Conservation (phyloP, 2,797 vertebrate genomes). For the Squalus acanthias region DNA sequence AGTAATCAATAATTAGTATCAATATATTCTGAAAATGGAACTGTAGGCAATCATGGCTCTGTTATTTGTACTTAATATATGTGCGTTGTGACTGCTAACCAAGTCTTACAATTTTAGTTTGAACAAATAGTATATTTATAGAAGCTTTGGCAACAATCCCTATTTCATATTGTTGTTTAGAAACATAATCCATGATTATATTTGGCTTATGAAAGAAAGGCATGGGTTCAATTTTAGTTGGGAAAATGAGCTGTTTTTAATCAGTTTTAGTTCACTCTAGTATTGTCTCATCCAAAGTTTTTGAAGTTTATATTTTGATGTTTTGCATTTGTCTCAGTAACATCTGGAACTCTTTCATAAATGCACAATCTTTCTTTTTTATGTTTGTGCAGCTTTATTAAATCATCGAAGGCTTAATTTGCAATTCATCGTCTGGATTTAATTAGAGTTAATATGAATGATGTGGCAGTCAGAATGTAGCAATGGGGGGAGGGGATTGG, state of each 20-base stretch:
- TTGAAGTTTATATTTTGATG: constrained; percentile 63
- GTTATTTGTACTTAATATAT: not conserved
- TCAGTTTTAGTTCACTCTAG: constrained; percentile 63
- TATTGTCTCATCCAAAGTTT: constrained; percentile 55
- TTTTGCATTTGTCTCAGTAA: constrained; percentile 61
- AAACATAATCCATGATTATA: constrained; percentile 43
- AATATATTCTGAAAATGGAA: not conserved
- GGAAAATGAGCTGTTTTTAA: constrained; percentile 63
- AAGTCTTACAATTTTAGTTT: not conserved
- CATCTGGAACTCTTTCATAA: constrained; percentile 66
- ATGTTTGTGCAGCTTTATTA: constrained; percentile 62
- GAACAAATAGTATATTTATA: not conserved
- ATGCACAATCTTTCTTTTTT: constrained; percentile 60
- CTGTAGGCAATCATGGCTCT: not conserved
- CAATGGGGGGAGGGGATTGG: constrained; percentile 49
- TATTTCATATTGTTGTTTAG: constrained; percentile 25
- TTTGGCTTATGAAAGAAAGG: constrained; percentile 63
- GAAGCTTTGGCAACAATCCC: constrained; percentile 17
- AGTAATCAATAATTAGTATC: not conserved
- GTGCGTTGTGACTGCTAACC: not conserved
- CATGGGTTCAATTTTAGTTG: constrained; percentile 79
- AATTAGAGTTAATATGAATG: constrained; percentile 66
- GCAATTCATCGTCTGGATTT: constrained; percentile 64
- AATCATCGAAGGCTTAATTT: constrained; percentile 56
- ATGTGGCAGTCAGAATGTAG: constrained; percentile 59